Evolutionary conservation across 35 echinoderm and acorn worm species (phyloP).

Genomic region (Apostichopus californicus): DNA sequence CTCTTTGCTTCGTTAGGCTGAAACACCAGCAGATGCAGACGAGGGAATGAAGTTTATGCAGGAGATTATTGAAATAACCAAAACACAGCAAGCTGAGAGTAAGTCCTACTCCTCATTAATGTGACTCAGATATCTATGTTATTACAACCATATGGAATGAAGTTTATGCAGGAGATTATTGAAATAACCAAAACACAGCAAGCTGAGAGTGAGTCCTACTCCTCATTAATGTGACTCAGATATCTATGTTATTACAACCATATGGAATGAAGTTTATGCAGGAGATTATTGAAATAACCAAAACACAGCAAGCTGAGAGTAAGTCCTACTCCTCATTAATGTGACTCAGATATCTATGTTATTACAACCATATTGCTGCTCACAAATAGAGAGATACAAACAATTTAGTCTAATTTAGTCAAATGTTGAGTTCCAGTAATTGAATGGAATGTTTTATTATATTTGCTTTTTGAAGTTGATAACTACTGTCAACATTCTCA

Average conservation of each 20-base stretch:
- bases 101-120: neutral
- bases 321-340: neutral
- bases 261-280: too few relatives aligned
- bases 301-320: too few relatives aligned
- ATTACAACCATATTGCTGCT: too few relatives aligned
- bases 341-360: neutral
- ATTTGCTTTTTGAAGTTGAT: too few relatives aligned
- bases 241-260: neutral
- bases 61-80: slow-evolving; percentile 95
- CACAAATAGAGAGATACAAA: too few relatives aligned
- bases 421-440: too few relatives aligned
- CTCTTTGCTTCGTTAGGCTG: slow-evolving; percentile 55
- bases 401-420: too few relatives aligned
- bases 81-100: slow-evolving; percentile 88
- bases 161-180: slow-evolving; percentile 99
- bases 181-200: slow-evolving; percentile 86
- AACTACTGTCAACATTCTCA: too few relatives aligned
- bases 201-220: slow-evolving; percentile 69
- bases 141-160: slow-evolving; percentile 35
- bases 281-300: too few relatives aligned
- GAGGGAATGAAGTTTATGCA: slow-evolving; percentile 96
- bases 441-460: too few relatives aligned
- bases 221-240: neutral
- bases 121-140: neutral
- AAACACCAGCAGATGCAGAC: slow-evolving; percentile 71